Evolutionary conservation across 2,888 invertebrate genomes (phyloP), one percentile per base, ranked within the genome.

Genomic region (Ophraella communa): DNA sequence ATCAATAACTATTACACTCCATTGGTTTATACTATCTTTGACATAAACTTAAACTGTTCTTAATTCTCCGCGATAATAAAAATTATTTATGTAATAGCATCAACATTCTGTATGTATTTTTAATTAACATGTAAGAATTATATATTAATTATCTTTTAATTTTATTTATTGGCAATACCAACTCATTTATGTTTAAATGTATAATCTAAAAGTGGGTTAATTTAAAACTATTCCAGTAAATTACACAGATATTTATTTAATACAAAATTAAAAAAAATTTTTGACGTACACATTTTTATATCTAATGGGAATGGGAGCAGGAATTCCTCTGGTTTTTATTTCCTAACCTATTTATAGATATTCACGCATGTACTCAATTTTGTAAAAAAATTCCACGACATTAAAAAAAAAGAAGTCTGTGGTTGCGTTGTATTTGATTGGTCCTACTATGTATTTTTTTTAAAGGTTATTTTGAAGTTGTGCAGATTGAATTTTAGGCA

Each of bases 351-450:
- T 60, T 39, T 20, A 20, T 55, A 64, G 65, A 65, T 60, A 56
- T 61, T 61, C 61, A 57, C 47, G 49, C 60, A 49, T 55, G 47
- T 55, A 44, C 47, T 55, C 39, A 24, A 58, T 47, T 64, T 64
- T 61, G 60, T 56, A 56, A 64, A 64, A 64, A 63, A 64, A 64
- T 57, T 18, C 47, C 23, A 55, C 33, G 55, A 55, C 67, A 67
- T 60, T 67, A 20, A 67, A 66, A 69, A 62, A 61, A 65, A 68
- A 70, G 47, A 55, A 65, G 33, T 66, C 59, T 60, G 66, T 64
- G 68, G 65, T 69, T 74, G 72, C 73, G 73, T 74, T 74, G 73
- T 73, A 68, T 71, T 67, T 58, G 65, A 62, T 73, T 74, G 72
- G 73, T 73, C 72, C 73, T 72, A 72, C 68, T 66, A 55, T 59